Evolutionary conservation across 2,888 invertebrate genomes (phyloP).

Genomic region (Xestia c-nigrum): DNA sequence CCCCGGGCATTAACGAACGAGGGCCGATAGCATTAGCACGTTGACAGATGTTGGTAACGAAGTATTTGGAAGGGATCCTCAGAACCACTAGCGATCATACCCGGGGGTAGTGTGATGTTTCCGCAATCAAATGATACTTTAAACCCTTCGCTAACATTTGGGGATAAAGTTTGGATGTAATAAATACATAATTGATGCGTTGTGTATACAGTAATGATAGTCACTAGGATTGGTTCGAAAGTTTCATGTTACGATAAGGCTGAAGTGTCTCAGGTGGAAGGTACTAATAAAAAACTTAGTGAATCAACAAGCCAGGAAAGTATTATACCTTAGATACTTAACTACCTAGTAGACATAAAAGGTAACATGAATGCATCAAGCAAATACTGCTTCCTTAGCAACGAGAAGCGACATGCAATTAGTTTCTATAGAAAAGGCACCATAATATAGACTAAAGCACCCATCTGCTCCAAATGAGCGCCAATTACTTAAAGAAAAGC

Average conservation of each 20-base stretch:
- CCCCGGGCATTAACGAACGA: constrained; percentile 71
- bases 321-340: neutral
- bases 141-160: constrained; percentile 32
- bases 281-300: neutral
- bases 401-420: constrained; percentile 23
- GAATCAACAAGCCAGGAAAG: neutral
- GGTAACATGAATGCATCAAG: constrained; percentile 10
- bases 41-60: constrained; percentile 70
- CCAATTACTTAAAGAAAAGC: constrained; percentile 55
- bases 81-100: constrained; percentile 50
- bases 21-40: constrained; percentile 69
- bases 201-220: neutral
- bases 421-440: constrained; percentile 34
- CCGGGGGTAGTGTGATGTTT: constrained; percentile 43
- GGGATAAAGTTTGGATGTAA: constrained; percentile 41
- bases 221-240: no score
- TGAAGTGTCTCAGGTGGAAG: neutral
- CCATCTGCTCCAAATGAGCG: constrained; percentile 50
- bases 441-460: constrained; percentile 31
- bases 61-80: constrained; percentile 60
- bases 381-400: neutral
- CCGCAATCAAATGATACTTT: constrained; percentile 48
- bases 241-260: neutral
- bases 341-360: neutral
- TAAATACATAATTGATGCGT: constrained; percentile 11